These are phyloP conservation scores for Thunnus albacares DNA, from an alignment of 2,797 vertebrate genomes.

Conservation along the genomic window DNA sequence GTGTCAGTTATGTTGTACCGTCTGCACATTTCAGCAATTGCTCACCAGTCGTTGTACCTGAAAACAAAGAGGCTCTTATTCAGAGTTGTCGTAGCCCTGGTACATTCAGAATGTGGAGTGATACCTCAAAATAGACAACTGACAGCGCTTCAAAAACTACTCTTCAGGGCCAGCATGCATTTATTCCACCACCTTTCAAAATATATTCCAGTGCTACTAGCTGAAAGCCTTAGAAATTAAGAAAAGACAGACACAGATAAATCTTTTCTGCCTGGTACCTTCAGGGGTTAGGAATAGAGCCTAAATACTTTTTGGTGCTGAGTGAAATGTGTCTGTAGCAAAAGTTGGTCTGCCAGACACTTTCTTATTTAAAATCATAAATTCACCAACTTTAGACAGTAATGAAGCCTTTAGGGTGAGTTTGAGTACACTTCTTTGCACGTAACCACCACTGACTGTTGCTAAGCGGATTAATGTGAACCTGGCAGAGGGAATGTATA, in stretches of 20 bases:
- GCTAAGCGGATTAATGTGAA: no score
- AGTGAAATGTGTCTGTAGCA: constrained; percentile 10
- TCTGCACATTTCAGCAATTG: constrained; percentile 44
- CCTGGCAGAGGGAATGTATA: no score
- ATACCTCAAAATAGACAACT: constrained; percentile 46
- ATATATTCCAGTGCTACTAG: constrained; percentile 5
- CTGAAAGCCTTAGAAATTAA: constrained; percentile 27
- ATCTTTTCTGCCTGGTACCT: background rate
- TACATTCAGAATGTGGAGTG: constrained; percentile 40
- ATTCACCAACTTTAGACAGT: background rate
- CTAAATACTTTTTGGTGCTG: background rate
- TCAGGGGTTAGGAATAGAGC: background rate
- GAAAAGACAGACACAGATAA: constrained; percentile 16
- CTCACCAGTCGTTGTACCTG: constrained; percentile 24
- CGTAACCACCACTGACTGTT: no score
- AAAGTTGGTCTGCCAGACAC: background rate
- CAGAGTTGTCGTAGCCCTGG: constrained; percentile 29
- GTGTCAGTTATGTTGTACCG: constrained; percentile 45
- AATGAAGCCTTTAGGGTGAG: background rate
- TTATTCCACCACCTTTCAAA: constrained; percentile 29
- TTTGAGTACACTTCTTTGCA: background rate
- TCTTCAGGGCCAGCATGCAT: constrained; percentile 19
- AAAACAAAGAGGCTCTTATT: constrained; percentile 64
- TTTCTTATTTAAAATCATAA: background rate
- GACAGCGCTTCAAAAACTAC: constrained; percentile 45